Conservation (phyloP, 2,113 vertebrate genomes). For the Lepisosteus osseus region DNA sequence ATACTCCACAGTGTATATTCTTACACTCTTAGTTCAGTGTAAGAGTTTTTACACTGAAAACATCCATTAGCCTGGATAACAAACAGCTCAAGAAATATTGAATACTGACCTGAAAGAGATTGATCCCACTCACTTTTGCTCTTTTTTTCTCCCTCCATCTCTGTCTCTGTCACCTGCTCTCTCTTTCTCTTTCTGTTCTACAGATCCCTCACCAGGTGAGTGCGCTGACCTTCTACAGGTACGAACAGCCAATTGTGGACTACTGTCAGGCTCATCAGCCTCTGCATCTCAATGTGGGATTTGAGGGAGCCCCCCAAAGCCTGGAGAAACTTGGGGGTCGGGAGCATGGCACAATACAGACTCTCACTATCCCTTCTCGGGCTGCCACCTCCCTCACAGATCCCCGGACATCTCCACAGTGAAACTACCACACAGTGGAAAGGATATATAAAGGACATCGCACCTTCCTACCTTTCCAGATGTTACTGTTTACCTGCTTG, state of each 20-base stretch:
- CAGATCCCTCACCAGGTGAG: slow-evolving; percentile 76
- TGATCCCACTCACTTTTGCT: slow-evolving; percentile 9
- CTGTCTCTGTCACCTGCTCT: slow-evolving; percentile 8
- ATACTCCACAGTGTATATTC: too few relatives aligned
- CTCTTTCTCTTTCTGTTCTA: slow-evolving; percentile 22
- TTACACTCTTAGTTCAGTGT: too few relatives aligned
- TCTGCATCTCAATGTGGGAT: slow-evolving; percentile 71
- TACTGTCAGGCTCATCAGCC: slow-evolving; percentile 77
- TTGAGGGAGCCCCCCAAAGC: slow-evolving; percentile 59
- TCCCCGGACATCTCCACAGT: slow-evolving; percentile 49
- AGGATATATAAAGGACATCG: slow-evolving; percentile 29
- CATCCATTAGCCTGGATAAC: neutral
- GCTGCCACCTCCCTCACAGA: slow-evolving; percentile 50
- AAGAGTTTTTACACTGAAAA: too few relatives aligned
- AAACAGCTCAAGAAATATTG: neutral
- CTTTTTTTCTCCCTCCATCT: slow-evolving; percentile 20
- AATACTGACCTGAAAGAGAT: too few relatives aligned
- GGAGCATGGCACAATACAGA: slow-evolving; percentile 46
- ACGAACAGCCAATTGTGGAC: slow-evolving; percentile 73
- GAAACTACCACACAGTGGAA: slow-evolving; percentile 50
- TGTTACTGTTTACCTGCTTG: neutral
- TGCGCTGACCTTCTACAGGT: slow-evolving; percentile 72
- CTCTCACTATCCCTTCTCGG: slow-evolving; percentile 41
- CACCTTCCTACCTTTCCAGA: slow-evolving; percentile 37
- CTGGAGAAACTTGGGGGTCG: slow-evolving; percentile 41